Percentiles rank a stretch among this genome's conserved stretches.
Conservation (phyloP, 2,113 vertebrate genomes). For the Actenoides lindsayi region DNA sequence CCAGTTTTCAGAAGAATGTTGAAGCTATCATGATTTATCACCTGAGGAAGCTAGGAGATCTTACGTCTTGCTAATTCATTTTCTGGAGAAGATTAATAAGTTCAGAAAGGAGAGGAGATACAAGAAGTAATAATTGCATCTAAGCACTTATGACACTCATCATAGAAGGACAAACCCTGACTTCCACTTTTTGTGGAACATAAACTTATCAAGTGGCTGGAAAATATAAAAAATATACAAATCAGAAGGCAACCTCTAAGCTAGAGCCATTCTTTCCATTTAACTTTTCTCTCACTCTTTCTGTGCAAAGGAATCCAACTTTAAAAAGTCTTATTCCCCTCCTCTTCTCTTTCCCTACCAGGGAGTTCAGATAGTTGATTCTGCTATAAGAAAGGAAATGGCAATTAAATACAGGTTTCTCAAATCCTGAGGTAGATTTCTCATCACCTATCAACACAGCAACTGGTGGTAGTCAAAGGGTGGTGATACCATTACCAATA, state of each 20-base stretch:
- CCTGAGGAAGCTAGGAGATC: neutral
- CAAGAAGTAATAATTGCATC: neutral
- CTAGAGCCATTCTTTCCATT: neutral
- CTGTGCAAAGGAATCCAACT: neutral
- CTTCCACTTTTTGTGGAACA: neutral
- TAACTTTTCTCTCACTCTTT: neutral
- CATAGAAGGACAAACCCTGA: neutral
- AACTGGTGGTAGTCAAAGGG: neutral
- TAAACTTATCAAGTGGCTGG: neutral
- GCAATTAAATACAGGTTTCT: neutral
- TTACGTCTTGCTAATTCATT: neutral
- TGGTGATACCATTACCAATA: neutral
- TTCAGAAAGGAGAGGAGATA: neutral
- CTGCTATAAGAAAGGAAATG: neutral
- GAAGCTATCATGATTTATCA: neutral
- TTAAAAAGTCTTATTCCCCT: neutral
- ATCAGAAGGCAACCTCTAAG: neutral
- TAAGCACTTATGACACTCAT: neutral
- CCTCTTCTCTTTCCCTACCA: neutral
- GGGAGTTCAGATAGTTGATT: neutral
- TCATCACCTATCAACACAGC: neutral
- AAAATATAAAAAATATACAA: neutral
- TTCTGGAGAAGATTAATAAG: neutral
- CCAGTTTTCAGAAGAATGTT: neutral
- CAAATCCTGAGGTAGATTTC: neutral